A percentile compares a stretch with the other conserved stretches of the same genome.
These are phyloP conservation scores for Uria aalge DNA, from an alignment of 2,113 vertebrate genomes.

Conservation along the genomic window DNA sequence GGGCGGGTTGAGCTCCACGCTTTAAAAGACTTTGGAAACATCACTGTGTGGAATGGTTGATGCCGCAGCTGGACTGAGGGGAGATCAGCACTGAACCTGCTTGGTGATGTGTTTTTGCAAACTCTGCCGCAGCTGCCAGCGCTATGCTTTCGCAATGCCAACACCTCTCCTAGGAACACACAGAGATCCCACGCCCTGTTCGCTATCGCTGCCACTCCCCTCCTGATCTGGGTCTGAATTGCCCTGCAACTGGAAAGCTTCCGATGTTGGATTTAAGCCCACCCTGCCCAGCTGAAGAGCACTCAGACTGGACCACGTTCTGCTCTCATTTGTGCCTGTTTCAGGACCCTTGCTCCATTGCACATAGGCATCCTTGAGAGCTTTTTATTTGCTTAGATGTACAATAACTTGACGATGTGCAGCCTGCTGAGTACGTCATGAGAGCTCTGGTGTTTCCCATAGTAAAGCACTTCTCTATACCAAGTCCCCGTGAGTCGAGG, in stretches of 20 bases:
- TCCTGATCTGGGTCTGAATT: not conserved
- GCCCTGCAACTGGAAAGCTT: not conserved
- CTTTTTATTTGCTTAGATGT: not conserved
- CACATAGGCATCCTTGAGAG: not conserved
- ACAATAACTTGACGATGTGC: not conserved
- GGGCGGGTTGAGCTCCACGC: rapidly evolving
- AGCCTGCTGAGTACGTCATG: not conserved
- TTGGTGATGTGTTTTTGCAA: not conserved
- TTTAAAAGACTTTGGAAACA: not conserved
- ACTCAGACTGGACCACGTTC: not conserved
- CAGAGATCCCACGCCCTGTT: not conserved
- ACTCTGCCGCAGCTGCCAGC: not conserved
- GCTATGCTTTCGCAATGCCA: rapidly evolving
- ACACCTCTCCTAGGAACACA: not conserved
- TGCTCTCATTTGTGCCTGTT: not conserved
- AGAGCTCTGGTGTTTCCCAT: not conserved
- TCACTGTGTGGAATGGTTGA: too few relatives aligned
- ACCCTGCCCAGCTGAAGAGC: not conserved
- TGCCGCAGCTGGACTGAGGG: not conserved
- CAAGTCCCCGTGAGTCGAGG: not conserved
- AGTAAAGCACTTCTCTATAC: not conserved
- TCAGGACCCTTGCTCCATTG: not conserved
- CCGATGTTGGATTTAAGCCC: not conserved
- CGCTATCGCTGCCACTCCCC: not conserved
- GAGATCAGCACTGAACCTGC: not conserved